Conservation (phyloP, 2,113 vertebrate species). For the Candoia aspera region DNA sequence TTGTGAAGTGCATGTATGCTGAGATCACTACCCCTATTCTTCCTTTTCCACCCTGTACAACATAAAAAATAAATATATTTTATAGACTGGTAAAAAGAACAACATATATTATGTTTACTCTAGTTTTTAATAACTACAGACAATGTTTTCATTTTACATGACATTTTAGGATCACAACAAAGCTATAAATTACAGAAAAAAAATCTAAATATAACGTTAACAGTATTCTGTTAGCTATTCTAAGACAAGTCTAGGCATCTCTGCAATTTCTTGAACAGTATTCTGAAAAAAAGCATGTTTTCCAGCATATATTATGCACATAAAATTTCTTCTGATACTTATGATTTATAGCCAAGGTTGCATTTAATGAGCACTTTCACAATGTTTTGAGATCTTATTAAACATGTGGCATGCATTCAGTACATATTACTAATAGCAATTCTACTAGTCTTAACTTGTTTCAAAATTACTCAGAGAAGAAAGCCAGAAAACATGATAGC, state of each 20-base stretch:
- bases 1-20: slow-evolving; percentile 94
- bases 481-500: background rate
- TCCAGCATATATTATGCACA: background rate
- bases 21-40: slow-evolving; percentile 93
- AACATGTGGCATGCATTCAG: slow-evolving; percentile 8
- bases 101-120: background rate
- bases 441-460: slow-evolving; percentile 25
- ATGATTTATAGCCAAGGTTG: slow-evolving; percentile 9
- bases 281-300: slow-evolving; percentile 34
- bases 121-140: background rate
- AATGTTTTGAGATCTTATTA: background rate
- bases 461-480: background rate
- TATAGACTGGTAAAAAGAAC: background rate
- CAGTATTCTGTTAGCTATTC: background rate
- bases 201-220: background rate
- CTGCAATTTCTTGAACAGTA: slow-evolving; percentile 14
- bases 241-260: background rate
- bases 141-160: background rate
- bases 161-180: background rate
- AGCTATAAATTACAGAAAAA: slow-evolving; percentile 5
- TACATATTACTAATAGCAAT: background rate
- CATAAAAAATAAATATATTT: slow-evolving; percentile 25
- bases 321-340: background rate
- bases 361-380: background rate
- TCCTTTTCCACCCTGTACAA: slow-evolving; percentile 88